A percentile compares a stretch with the other conserved stretches of the same genome.
phyloP scores from a whole-genome alignment of 2,888 invertebrate species.

The Polietes domitor region DNA sequence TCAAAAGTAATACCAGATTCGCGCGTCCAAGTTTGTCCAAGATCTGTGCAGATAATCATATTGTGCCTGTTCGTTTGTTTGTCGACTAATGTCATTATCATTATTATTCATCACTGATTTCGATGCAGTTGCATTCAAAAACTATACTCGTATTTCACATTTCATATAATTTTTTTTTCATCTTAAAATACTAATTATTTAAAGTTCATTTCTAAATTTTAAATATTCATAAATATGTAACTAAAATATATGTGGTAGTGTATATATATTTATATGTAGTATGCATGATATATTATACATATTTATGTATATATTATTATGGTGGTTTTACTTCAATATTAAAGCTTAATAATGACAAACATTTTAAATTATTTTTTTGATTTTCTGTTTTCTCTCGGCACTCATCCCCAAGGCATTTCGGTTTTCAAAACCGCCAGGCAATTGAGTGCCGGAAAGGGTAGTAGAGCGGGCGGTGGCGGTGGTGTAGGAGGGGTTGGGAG shows the following conservation, averaged over 20 bases:
- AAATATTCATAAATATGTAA: slow-evolving; percentile 31
- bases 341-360: slow-evolving; percentile 33
- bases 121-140: slow-evolving; percentile 42
- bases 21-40: too few relatives aligned
- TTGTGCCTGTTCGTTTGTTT: too few relatives aligned
- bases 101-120: slow-evolving; percentile 45
- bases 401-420: background rate
- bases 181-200: background rate
- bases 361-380: background rate
- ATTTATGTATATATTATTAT: too few relatives aligned
- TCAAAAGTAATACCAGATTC: too few relatives aligned
- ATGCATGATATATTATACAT: background rate
- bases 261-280: slow-evolving; percentile 10
- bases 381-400: background rate
- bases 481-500: background rate
- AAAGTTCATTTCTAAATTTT: slow-evolving; percentile 8
- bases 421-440: background rate
- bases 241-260: background rate
- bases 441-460: background rate
- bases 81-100: background rate
- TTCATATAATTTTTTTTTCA: background rate
- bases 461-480: background rate
- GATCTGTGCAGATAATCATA: too few relatives aligned
- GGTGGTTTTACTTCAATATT: slow-evolving; percentile 27
- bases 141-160: background rate